Evolutionary conservation across 2,113 vertebrate species (phyloP), one percentile per base, ranked within the genome.

Genomic region (Ranitomeya imitator): DNA sequence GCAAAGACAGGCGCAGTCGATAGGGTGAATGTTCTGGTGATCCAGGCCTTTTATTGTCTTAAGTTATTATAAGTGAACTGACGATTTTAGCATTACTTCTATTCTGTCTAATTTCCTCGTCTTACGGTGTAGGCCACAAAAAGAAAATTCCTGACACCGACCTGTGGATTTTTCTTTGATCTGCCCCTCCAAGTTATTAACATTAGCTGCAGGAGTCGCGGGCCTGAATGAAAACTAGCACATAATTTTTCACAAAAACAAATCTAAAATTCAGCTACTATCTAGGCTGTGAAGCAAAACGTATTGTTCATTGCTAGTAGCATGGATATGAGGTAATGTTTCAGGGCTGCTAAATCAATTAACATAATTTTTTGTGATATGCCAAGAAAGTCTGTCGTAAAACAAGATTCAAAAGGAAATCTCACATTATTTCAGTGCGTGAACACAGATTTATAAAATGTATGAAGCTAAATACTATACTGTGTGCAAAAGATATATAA

Each of bases 181-280:
- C 92, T 91, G 86, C 90, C 90, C 91, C 73, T 91, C 88, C 85
- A 13, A 54, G 87, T 93, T 95, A 92, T 90, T 93, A 93, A 93
- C 91, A 91, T 88, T 88, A 93, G 85, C 88, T 88, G 89, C 90
- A 92, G 83, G 88, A 93, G 80, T 88, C 91, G 86, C 86, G 92
- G 84, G 90, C 90, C 91, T 90, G 83, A 81, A 90, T 89, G 65
- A 91, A 93, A 92, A 71, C 89, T 92, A 91, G 90, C n/a, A 67
- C 92, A 65, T 90, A 92, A 95, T 92, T 93, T 90, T 91, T 73
- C 86, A 92, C 84, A 81, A 61, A 90, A 94, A 92, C 78, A 65
- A 88, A 88, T 82, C 78, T 57, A 19, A 92, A 91, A 89, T 71
- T 1, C 89, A 88, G 92, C 90, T 90, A 92, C 89, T 0, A 90